phyloP scores from a whole-genome alignment of 2,888 invertebrate species.

The Odontocolon sp. region DNA sequence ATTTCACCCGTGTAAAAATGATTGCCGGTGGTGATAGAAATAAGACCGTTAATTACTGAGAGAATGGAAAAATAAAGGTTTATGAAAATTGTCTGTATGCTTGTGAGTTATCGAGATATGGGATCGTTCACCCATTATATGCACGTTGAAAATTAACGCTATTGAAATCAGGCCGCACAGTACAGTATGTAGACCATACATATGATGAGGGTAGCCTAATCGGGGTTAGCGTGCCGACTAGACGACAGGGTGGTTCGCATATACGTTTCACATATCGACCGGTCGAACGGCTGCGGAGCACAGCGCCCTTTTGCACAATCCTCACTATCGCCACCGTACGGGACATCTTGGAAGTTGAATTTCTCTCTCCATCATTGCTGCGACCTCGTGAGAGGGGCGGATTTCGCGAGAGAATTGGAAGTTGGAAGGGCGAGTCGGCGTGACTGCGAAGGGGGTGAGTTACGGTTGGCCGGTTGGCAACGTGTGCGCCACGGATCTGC shows the following conservation, averaged over 20 bases:
- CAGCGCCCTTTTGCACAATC: slow-evolving; percentile 59
- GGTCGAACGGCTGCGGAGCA: slow-evolving; percentile 58
- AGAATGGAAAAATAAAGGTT: not conserved
- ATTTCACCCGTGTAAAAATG: no score
- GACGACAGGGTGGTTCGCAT: slow-evolving; percentile 64
- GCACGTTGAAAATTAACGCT: slow-evolving; percentile 53
- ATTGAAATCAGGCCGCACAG: slow-evolving; percentile 59
- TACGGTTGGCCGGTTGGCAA: slow-evolving; percentile 57
- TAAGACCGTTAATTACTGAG: not conserved
- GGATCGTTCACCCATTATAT: slow-evolving; percentile 40
- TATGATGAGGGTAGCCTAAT: slow-evolving; percentile 62
- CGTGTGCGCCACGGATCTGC: slow-evolving; percentile 59
- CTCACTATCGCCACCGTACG: slow-evolving; percentile 52
- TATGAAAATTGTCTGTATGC: not conserved
- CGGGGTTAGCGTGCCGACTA: slow-evolving; percentile 76
- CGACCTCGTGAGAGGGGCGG: not conserved
- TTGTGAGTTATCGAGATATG: slow-evolving; percentile 29
- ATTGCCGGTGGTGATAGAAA: not conserved
- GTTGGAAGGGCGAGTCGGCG: slow-evolving; percentile 8
- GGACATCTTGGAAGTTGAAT: slow-evolving; percentile 35
- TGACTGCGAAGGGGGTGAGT: slow-evolving; percentile 9
- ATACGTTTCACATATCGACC: slow-evolving; percentile 70
- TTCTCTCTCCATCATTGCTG: slow-evolving; percentile 13
- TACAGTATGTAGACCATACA: slow-evolving; percentile 44
- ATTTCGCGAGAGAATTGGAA: slow-evolving; percentile 15